phyloP scores from a whole-genome alignment of 1,140 invertebrate species.

The Hylaeus anthracinus region DNA sequence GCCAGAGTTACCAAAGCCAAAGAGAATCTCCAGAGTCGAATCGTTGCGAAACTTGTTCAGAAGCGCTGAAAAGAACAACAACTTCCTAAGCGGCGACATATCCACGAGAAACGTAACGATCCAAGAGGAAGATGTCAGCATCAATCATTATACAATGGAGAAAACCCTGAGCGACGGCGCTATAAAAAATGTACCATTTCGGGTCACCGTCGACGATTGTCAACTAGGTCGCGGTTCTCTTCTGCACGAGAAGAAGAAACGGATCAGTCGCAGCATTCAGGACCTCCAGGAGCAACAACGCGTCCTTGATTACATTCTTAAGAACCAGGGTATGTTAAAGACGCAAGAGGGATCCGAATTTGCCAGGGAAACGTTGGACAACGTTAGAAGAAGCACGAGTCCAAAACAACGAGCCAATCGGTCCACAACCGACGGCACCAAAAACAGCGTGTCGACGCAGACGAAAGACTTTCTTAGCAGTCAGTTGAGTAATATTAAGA shows the following conservation, averaged over 20 bases:
- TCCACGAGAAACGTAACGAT: constrained; percentile 64
- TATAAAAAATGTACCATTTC: constrained; percentile 51
- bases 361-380: constrained; percentile 56
- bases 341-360: constrained; percentile 61
- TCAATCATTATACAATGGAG: constrained; percentile 67
- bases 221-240: constrained; percentile 23
- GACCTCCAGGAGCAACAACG: constrained; percentile 72
- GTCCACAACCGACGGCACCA: constrained; percentile 13
- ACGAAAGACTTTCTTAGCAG: constrained; percentile 23
- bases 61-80: constrained; percentile 57
- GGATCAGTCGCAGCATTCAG: constrained; percentile 71
- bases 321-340: constrained; percentile 68
- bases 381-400: constrained; percentile 32
- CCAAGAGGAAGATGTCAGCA: constrained; percentile 63
- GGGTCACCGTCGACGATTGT: neutral
- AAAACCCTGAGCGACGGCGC: constrained; percentile 76
- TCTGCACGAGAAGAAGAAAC: constrained; percentile 63
- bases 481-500: constrained; percentile 37
- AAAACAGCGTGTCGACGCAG: constrained; percentile 34
- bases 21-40: constrained; percentile 82
- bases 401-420: constrained; percentile 18
- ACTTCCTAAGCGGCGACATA: constrained; percentile 44
- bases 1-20: constrained; percentile 67
- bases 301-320: constrained; percentile 71
- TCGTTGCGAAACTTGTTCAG: constrained; percentile 82